phyloP scores from a whole-genome alignment of 2,797 vertebrate genomes.

The Streptopelia turtur region DNA sequence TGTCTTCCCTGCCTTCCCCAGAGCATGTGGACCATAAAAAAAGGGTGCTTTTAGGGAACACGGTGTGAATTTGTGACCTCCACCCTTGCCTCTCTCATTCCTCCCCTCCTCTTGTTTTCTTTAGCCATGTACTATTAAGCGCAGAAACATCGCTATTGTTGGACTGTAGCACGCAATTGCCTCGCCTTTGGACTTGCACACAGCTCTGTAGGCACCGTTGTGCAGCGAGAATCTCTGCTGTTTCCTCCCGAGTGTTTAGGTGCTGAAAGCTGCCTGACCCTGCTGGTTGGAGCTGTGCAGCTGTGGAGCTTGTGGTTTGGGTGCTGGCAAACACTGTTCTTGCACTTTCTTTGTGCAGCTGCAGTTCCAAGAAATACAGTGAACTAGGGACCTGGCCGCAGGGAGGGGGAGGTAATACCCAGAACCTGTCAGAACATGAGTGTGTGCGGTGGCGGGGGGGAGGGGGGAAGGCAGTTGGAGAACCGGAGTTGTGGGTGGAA shows the following conservation, averaged over 20 bases:
- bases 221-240: not conserved
- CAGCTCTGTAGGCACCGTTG: not conserved
- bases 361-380: slow-evolving; percentile 74
- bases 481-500: not conserved
- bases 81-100: not conserved
- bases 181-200: not conserved
- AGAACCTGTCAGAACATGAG: slow-evolving; percentile 53
- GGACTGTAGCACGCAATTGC: not conserved
- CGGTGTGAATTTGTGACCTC: not conserved
- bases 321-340: slow-evolving; percentile 36
- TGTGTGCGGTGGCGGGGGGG: not conserved
- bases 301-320: slow-evolving; percentile 49
- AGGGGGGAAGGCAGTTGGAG: not conserved
- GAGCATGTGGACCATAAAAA: not conserved
- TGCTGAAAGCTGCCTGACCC: not conserved
- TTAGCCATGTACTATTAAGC: not conserved
- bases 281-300: not conserved
- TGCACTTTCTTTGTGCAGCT: slow-evolving; percentile 53
- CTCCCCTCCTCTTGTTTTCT: not conserved
- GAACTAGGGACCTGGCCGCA: slow-evolving; percentile 14
- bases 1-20: not conserved
- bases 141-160: not conserved
- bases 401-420: slow-evolving; percentile 52
- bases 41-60: not conserved
- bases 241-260: not conserved